Evolutionary conservation across 2,113 vertebrate genomes (phyloP).

Genomic region (Struthidea cinerea): DNA sequence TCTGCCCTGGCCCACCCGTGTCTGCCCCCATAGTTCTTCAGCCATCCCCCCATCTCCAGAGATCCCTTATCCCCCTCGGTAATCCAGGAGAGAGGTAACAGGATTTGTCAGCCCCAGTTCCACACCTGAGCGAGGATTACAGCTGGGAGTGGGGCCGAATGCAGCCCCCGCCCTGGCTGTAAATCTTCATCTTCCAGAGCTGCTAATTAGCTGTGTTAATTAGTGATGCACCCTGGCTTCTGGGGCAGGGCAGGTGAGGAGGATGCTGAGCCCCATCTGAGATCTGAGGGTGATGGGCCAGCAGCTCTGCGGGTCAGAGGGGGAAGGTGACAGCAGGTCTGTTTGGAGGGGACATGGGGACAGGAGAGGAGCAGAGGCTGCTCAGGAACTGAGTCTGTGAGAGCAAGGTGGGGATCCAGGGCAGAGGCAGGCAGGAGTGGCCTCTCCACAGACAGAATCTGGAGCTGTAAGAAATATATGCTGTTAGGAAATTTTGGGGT

Average conservation of each 20-base stretch:
- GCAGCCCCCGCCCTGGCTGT: background rate
- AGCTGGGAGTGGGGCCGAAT: background rate
- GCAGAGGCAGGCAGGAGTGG: background rate
- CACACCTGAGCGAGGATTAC: background rate
- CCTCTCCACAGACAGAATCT: background rate
- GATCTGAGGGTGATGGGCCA: background rate
- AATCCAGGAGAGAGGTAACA: background rate
- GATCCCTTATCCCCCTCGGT: background rate
- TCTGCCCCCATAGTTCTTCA: background rate
- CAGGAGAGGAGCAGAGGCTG: background rate
- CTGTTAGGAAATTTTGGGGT: background rate
- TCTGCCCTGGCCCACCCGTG: fast-evolving
- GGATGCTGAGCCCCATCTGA: background rate
- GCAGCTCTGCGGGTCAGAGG: background rate
- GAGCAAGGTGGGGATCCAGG: background rate
- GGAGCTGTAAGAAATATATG: background rate
- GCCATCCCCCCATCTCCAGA: background rate
- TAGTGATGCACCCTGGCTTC: background rate
- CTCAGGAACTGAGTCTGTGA: fast-evolving
- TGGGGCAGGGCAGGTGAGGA: background rate
- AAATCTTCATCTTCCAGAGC: background rate
- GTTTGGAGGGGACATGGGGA: background rate
- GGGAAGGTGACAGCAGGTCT: background rate
- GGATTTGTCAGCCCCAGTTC: background rate
- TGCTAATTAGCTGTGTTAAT: background rate